Base-by-base conservation (phyloP, 1,140 invertebrate species). In the Papilio machaon region DNA sequence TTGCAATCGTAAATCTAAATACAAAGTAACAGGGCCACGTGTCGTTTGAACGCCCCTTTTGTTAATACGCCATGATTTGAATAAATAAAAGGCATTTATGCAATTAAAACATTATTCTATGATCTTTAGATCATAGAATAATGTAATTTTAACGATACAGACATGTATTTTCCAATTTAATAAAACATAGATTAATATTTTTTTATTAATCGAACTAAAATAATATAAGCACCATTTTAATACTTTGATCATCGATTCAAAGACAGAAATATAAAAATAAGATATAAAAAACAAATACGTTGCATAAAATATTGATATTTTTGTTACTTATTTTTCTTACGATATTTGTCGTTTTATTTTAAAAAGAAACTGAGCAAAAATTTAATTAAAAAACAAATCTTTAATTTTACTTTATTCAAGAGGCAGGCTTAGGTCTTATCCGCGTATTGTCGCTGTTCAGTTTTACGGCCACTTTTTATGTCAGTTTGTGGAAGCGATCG, bases 401-500 rank as follows among this genome's bases (percentile, higher is more conserved):
- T 75, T 52, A 47, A 75, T 52, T 75, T 52, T 30, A 2, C 52
- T 52, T 75, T 75, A 49, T 75, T 75, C 73, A 8, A 49, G 46
- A 52, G 47, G 19, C 19, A 75, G n/a, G 73, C 46, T 30, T 75
- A 2, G 49, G 2, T 15, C 7, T n/a, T 47, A 10, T 76, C 10
- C 47, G 73, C 43, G 30, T 30, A 11, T 43, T 49, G 43, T 19
- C 43, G 47, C 6, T n/a, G n/a, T 15, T 67, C 64, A 67, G 30
- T 49, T 76, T 49, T 76, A 76, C 47, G 9, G 74, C 46, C 10
- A 76, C 43, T 76, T 76, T 74, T 76, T 76, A 76, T 49, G 43
- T 52, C 46, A 76, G 74, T 76, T 19, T 47, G 46, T 52, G 43
- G 73, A 49, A 76, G 46, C 73, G 46, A 11, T 52, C 23, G 11